Evolutionary conservation across 2,888 invertebrate genomes (phyloP), one percentile per base, ranked within the genome.

Genomic region (Chaetogeoica ovagalla): DNA sequence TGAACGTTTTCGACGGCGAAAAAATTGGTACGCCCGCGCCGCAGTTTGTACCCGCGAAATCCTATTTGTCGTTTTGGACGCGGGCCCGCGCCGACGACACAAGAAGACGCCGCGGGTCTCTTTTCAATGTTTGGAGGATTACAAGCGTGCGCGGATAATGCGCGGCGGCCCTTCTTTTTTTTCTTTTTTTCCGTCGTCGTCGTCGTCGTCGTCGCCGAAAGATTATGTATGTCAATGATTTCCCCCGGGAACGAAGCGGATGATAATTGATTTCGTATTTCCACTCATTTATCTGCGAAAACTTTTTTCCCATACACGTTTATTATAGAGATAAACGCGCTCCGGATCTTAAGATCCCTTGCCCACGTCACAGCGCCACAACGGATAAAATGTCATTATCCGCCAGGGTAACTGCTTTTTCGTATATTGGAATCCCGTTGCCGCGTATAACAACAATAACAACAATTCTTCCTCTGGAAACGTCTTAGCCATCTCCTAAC

Each of bases 221-320:
- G 77, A 79, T 79, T 79, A 79, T 73, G 69, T 77, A 79, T 79
- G 77, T 79, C 77, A 79, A 79, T 79, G 77, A 79, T 79, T 79
- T 79, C 77, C 77, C 77, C 39, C 21, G 77, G 63, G 77, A 70
- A 13, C 55, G 13, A 21, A 52, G 6, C 70, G 62, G 62, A 79
- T 63, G 77, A 79, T 79, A 79, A 79, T 79, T 79, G 77, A 79
- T 79, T 79, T 79, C 77, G 70, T 48, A 39, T 79, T 79, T 79
- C 63, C 48, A 69, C 60, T 79, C 77, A 79, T 79, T 79, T 79
- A 70, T 79, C 77, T 48, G 62, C 30, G 77, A 70, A 55, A 79
- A 79, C 55, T 70, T 55, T 70, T 55, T 52, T 76, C 39, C 43
- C 21, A 9, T 59, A 68, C 17, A 23, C 9, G 21, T 21, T n/a